Evolutionary conservation across 2,797 vertebrate genomes (phyloP), one percentile per base, ranked within the genome.

Genomic region (Tangara arthus): DNA sequence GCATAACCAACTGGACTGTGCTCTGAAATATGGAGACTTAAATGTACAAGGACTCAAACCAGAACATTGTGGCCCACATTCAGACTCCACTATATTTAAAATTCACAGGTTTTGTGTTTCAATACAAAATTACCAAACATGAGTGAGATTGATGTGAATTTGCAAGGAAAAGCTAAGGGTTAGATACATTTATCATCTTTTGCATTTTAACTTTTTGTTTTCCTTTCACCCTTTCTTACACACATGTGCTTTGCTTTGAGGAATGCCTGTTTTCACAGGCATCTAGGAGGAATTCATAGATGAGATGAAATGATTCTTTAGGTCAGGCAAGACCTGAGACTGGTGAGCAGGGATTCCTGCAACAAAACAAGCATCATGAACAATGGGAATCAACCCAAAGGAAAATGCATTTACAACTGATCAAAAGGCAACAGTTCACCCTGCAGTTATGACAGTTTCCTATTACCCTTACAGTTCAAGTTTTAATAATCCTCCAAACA

Each of bases 141-240:
- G 11, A 55, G 6, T 5, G 26, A 75, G 30, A 79, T 0, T 0
- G 0, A 78, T 14, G 8, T 16, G n/a, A 65, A 80, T 75, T 75
- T 46, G 27, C 23, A 86, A 53, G 30, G 28, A 70, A 73, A 77
- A 60, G 28, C 47, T 73, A 63, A 28, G 22, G 24, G 18, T 55
- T 77, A 82, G 22, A 80, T 32, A 71, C 0, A 2, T 27, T 68
- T 49, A 73, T 19, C 1, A 24, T n/a, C 19, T 68, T 89, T 56
- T 86, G 28, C 22, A 68, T 94, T 90, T 89, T 79, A 87, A 68
- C 21, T 34, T 21, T 57, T 53, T 77, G 17, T 21, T 77, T 82
- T 53, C 32, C 21, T 78, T 47, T 49, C 53, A 90, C 15, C 23
- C 17, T 56, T 59, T 28, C 14, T 78, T 49, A 64, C 6, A 4